Percentiles rank a stretch among this genome's conserved stretches.
Evolutionary conservation across 1,140 invertebrate genomes (phyloP).

Genomic region (Thalassaphorura encarpata): DNA sequence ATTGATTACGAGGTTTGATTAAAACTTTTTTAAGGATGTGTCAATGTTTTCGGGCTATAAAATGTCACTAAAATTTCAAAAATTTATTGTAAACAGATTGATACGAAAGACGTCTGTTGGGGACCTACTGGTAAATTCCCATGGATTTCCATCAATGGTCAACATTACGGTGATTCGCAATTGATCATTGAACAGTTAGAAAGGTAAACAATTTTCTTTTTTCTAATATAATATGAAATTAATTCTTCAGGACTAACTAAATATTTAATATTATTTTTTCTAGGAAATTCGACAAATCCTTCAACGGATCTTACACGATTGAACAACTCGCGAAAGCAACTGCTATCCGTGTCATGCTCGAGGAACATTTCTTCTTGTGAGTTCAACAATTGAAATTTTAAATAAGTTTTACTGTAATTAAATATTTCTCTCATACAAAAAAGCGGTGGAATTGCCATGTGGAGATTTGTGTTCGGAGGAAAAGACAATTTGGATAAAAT

Average conservation of each 20-base stretch:
- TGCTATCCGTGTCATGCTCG: not conserved
- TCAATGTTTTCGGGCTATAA: not conserved
- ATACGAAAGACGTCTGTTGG: constrained; percentile 27
- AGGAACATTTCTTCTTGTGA: constrained; percentile 6
- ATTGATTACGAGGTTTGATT: constrained; percentile 4
- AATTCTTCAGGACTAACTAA: not conserved
- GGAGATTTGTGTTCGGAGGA: too few species aligned
- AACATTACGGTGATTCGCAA: not conserved
- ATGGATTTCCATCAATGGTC: constrained; percentile 36
- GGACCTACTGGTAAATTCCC: constrained; percentile 37
- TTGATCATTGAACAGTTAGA: not conserved
- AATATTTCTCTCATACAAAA: too few species aligned
- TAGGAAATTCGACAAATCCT: not conserved
- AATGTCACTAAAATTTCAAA: not conserved
- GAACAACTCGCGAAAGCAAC: not conserved
- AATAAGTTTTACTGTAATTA: too few species aligned
- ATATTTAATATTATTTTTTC: not conserved
- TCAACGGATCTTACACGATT: not conserved
- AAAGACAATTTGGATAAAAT: too few species aligned
- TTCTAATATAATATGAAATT: not conserved
- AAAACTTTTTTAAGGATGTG: not conserved
- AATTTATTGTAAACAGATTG: constrained; percentile 16
- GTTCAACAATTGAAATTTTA: too few species aligned
- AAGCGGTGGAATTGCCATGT: too few species aligned
- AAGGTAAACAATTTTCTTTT: not conserved